Conservation (phyloP, 2,888 invertebrate species). For the Myopa tessellatipennis region DNA sequence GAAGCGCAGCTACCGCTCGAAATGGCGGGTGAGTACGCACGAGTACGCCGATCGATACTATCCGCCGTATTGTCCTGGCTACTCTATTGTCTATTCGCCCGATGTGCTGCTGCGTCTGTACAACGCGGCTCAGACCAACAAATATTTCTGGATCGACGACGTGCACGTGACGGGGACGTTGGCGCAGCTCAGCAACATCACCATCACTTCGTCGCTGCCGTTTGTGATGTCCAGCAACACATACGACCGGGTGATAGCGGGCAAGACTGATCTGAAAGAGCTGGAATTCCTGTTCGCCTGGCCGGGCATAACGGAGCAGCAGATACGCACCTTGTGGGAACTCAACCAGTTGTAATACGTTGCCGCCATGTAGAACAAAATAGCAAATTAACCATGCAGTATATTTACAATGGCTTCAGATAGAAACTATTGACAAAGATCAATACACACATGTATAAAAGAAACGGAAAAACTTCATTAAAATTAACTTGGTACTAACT, state of each 20-base stretch:
- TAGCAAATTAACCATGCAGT: neutral
- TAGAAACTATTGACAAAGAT: neutral
- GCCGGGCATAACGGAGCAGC: constrained; percentile 66
- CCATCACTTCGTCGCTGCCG: constrained; percentile 64
- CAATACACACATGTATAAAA: too few relatives aligned
- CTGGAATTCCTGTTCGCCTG: constrained; percentile 63
- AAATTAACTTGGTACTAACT: constrained; percentile 22
- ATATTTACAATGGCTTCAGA: constrained; percentile 27
- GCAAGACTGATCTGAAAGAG: constrained; percentile 55
- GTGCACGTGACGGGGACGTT: constrained; percentile 80
- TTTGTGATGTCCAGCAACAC: constrained; percentile 54
- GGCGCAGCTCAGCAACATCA: constrained; percentile 69
- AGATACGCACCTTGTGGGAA: constrained; percentile 68
- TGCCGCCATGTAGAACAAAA: neutral
- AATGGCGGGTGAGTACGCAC: constrained; percentile 78
- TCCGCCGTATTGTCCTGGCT: constrained; percentile 82
- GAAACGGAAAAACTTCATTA: neutral
- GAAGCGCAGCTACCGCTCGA: constrained; percentile 75
- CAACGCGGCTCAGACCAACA: constrained; percentile 72
- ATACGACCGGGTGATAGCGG: constrained; percentile 54
- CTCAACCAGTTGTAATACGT: constrained; percentile 3
- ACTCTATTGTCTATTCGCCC: constrained; percentile 75
- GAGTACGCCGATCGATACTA: constrained; percentile 75
- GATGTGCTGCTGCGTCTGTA: constrained; percentile 73
- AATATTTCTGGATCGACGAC: constrained; percentile 87